phyloP scores from a whole-genome alignment of 2,797 vertebrate species.

The Crenichthys baileyi region DNA sequence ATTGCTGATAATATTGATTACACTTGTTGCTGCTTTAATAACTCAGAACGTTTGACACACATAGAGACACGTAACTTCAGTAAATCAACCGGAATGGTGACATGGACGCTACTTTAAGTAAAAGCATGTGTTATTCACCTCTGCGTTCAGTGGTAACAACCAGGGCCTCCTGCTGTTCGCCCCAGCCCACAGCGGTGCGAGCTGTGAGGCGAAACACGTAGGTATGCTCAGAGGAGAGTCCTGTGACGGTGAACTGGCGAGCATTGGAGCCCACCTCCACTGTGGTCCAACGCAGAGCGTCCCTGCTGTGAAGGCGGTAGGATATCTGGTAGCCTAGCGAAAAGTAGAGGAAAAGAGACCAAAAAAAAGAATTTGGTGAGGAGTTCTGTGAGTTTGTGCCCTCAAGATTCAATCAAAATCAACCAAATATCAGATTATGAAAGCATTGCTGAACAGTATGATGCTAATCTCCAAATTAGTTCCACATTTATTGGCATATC shows the following conservation, averaged over 20 bases:
- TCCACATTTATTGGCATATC: background rate
- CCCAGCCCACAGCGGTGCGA: constrained; percentile 94
- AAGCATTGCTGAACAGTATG: constrained; percentile 11
- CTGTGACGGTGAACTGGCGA: constrained; percentile 90
- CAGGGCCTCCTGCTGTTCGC: constrained; percentile 87
- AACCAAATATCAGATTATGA: constrained; percentile 16
- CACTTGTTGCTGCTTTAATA: constrained; percentile 10
- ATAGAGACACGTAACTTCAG: background rate
- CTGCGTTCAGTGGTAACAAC: constrained; percentile 94
- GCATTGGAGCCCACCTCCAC: constrained; percentile 92
- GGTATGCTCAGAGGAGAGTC: constrained; percentile 86
- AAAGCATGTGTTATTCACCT: constrained; percentile 81
- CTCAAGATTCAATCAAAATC: constrained; percentile 41
- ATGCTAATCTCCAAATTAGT: background rate
- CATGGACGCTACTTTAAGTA: background rate
- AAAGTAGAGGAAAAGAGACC: constrained; percentile 21
- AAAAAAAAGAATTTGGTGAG: constrained; percentile 6
- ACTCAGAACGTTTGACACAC: background rate
- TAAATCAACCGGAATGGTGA: background rate
- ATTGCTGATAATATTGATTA: background rate
- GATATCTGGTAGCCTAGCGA: constrained; percentile 92
- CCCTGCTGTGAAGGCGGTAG: constrained; percentile 89
- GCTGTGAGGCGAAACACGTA: constrained; percentile 91
- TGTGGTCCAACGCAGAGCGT: constrained; percentile 89
- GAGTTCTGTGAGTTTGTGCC: constrained; percentile 16